A percentile compares a stretch with the other conserved stretches of the same genome.
Evolutionary conservation across 2,113 vertebrate species (phyloP).

Genomic region (Mormyrus lacerda): DNA sequence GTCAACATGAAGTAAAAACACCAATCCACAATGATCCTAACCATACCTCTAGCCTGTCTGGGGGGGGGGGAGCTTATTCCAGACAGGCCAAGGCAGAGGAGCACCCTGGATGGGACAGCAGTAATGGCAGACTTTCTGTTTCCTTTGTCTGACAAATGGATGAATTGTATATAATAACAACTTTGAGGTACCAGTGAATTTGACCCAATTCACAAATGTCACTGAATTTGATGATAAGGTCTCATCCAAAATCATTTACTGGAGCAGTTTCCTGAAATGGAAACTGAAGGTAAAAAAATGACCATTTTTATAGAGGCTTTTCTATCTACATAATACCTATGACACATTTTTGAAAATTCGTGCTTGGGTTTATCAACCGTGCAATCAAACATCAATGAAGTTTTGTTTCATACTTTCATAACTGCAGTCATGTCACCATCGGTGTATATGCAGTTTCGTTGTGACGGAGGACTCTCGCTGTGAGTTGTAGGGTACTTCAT

Average conservation of each 20-base stretch:
- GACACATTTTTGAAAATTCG: not conserved
- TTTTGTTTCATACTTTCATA: not conserved
- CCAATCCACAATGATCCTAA: not conserved
- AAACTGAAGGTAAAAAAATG: not conserved
- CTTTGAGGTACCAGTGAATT: not conserved
- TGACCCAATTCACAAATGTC: not conserved
- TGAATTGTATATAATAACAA: not conserved
- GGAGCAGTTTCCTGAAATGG: not conserved
- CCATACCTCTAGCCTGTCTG: too few species aligned
- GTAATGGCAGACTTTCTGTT: not conserved
- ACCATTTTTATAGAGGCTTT: not conserved
- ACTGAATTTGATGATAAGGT: not conserved
- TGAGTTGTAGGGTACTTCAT: not conserved
- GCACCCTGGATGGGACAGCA: not conserved
- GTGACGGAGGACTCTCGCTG: not conserved
- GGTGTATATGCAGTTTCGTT: not conserved
- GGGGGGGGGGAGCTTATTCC: not conserved
- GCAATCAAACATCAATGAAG: not conserved
- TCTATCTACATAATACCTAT: not conserved
- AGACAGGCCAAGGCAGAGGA: not conserved
- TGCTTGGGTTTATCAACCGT: not conserved
- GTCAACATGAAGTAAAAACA: too few species aligned
- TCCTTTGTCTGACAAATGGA: not conserved
- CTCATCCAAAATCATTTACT: not conserved
- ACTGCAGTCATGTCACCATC: not conserved